Base-by-base conservation (phyloP, 2,888 invertebrate genomes). In the Pantelozetes paolii region DNA sequence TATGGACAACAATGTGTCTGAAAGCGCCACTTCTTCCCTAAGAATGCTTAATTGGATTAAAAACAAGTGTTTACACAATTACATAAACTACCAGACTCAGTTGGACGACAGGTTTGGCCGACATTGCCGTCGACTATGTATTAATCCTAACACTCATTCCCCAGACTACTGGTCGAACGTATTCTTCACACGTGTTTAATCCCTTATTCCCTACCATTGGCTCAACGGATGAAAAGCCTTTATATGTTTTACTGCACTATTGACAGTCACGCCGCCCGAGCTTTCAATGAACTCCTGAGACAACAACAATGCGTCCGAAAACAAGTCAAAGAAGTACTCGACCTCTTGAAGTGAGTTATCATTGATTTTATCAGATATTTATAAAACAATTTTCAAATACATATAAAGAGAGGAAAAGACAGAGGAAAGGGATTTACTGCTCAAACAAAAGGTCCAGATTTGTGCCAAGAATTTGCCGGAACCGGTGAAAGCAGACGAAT, bases 21-120 rank as follows among this genome's bases (percentile, higher is more conserved):
- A 70, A 26, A 71, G 67, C 40, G 73, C 69, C 30, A 62, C 67
- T 13, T 30, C 67, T 23, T 59, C 76, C n/a, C 32, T 76, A 26
- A 54, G 59, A 76, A 75, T 75, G 75, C 48, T 76, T 40, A 71
- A 71, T 70, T 97, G 97, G 96, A 95, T 97, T 76, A 94, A 94
- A 81, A 93, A 97, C 81, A 97, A 97, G 86, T 94, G 98, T 76
- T 86, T 98, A 32, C 95, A 98, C 83, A 94, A 91, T 62, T 90
- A 90, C 13, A 57, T 57, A 8, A 57, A 57, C 82, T 89, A 88
- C 80, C 88, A 88, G 85, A 88, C 89, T 0, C 89, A 89, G 28
- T 88, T 95, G 82, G 97, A 97, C 82, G 97, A 98, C 20, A 64
- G 64, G 64, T 64, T 18, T 18, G 36, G 11, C 15, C 30, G 5